These are phyloP conservation scores for Spea multiplicata DNA, from an alignment of 2,113 vertebrate genomes.

Conservation along the genomic window DNA sequence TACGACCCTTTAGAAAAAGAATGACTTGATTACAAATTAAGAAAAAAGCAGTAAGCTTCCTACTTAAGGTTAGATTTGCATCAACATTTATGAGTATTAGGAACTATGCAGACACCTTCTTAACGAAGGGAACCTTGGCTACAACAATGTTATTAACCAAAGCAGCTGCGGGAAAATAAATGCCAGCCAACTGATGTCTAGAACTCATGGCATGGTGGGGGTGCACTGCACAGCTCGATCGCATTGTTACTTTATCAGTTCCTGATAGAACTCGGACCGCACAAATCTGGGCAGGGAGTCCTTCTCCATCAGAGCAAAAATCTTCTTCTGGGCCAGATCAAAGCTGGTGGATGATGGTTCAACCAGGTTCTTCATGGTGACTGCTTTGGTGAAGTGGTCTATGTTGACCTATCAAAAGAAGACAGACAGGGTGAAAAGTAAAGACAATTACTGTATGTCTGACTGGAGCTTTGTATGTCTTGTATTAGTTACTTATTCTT, in stretches of 20 bases:
- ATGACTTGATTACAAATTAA: too few relatives aligned
- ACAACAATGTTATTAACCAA: slow-evolving; percentile 31
- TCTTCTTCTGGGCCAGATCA: slow-evolving; percentile 88
- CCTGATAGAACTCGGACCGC: slow-evolving; percentile 83
- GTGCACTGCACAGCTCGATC: slow-evolving; percentile 48
- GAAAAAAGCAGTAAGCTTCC: too few relatives aligned
- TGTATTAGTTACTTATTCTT: too few relatives aligned
- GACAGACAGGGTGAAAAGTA: background rate
- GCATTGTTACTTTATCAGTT: slow-evolving; percentile 73
- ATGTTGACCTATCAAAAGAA: slow-evolving; percentile 84
- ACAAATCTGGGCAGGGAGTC: slow-evolving; percentile 92
- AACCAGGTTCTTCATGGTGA: slow-evolving; percentile 89
- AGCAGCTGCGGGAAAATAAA: slow-evolving; percentile 9
- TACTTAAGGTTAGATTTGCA: background rate
- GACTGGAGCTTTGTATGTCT: too few relatives aligned
- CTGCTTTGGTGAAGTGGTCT: slow-evolving; percentile 88
- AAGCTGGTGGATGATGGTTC: slow-evolving; percentile 80
- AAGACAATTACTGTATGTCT: too few relatives aligned
- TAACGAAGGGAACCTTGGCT: slow-evolving; percentile 31
- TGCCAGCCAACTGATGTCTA: slow-evolving; percentile 26
- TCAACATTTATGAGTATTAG: background rate
- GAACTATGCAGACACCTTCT: background rate
- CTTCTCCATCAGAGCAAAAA: slow-evolving; percentile 93
- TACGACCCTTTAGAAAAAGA: too few relatives aligned
- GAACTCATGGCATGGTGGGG: slow-evolving; percentile 19